Conservation (phyloP, 2,797 vertebrate species). For the Sebastes minor region DNA sequence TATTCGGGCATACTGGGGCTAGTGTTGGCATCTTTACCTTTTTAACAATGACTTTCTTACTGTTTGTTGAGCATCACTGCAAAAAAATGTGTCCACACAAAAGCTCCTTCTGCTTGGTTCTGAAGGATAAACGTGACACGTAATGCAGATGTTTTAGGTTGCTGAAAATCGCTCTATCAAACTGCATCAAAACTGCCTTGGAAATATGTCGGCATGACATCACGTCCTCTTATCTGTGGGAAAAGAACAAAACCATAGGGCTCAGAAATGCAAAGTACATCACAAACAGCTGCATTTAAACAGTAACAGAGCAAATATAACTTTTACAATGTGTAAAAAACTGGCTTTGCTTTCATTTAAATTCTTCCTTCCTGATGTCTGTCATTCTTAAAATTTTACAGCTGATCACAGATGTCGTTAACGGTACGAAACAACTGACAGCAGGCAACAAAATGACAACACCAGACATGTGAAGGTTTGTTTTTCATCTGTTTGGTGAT, state of each 20-base stretch:
- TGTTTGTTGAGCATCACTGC: not conserved
- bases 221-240: conserved; percentile 32
- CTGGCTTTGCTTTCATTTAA: not conserved
- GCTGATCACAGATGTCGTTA: conserved; percentile 14
- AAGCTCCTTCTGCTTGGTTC: not conserved
- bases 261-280: conserved; percentile 39
- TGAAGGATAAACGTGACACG: conserved; percentile 2
- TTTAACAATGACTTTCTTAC: not conserved
- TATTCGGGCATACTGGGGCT: not conserved
- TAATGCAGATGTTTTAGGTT: conserved; percentile 27
- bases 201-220: conserved; percentile 34
- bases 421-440: conserved; percentile 14
- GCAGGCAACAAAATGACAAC: conserved; percentile 12
- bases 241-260: not conserved
- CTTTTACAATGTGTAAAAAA: conserved; percentile 2
- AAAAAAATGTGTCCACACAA: not conserved
- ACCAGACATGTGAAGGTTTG: not conserved
- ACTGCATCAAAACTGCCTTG: conserved; percentile 1
- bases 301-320: conserved; percentile 23
- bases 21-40: not conserved
- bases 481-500: conserved; percentile 17
- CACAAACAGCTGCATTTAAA: conserved; percentile 58
- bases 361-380: not conserved
- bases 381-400: not conserved
- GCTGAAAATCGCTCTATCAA: not conserved